Conservation (phyloP, 2,113 vertebrate species). For the Dunckerocampus dactyliophorus region DNA sequence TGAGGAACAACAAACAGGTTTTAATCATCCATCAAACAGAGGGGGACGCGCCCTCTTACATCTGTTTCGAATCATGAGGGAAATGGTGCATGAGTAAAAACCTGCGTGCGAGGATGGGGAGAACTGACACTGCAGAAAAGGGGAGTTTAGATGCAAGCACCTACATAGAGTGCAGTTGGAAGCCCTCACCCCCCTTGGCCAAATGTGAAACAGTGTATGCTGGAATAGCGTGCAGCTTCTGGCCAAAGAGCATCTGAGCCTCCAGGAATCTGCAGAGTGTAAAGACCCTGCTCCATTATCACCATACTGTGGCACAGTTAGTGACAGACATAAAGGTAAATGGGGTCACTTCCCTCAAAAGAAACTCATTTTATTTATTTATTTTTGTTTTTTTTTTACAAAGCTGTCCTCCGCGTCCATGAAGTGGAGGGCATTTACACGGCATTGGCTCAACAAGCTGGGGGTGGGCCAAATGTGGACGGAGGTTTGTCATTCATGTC, state of each 20-base stretch:
- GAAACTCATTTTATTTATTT: too few species aligned
- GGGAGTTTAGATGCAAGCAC: background rate
- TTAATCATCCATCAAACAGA: background rate
- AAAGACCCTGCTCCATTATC: conserved; percentile 3
- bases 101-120: background rate
- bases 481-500: too few species aligned
- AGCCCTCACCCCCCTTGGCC: background rate
- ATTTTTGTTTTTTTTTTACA: too few species aligned
- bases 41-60: background rate
- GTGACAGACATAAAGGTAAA: background rate
- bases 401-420: too few species aligned
- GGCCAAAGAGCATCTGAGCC: conserved; percentile 7
- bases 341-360: too few species aligned
- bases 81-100: background rate
- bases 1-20: background rate
- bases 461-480: too few species aligned
- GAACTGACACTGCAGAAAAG: background rate
- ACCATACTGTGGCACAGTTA: background rate
- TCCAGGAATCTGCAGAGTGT: background rate
- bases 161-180: background rate
- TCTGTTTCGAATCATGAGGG: conserved; percentile 2
- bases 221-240: background rate
- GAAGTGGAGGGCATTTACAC: too few species aligned
- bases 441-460: too few species aligned
- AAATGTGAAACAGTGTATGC: background rate